Base-by-base conservation (phyloP, 2,888 invertebrate species). In the Pollenia amentaria region DNA sequence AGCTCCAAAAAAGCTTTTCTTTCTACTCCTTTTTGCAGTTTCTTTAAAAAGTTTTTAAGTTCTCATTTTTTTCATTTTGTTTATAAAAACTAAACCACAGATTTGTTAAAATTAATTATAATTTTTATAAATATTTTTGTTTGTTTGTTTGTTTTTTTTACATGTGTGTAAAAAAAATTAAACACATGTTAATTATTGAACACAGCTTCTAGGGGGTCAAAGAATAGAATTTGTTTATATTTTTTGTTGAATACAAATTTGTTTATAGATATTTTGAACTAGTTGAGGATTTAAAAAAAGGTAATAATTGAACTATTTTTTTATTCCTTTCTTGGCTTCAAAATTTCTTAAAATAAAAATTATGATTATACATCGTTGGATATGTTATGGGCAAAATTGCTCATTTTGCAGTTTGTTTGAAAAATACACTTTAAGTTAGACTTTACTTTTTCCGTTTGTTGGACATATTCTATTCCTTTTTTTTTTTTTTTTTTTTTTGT, bases 191-290 rank as follows among this genome's bases (percentile, higher is more conserved):
- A 81, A 78, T 80, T 91, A 90, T 90, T 93, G 93, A 93, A 93
- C 93, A 93, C 93, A 93, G 93, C 93, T 91, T 92, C 90, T 91
- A 91, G 91, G 92, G 91, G 91, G 90, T 90, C 85, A 89, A 89
- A 91, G 91, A 92, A 92, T 91, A 91, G 91, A 91, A 91, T 91
- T 90, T 89, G 90, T 91, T 90, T 60, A 14, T 77, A 84, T 84
- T 78, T 84, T 48, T 48, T 60, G 16, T 76, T 78, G 29, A 14
- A 12, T 70, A 44, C 29, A n/a, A 44, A 12, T 77, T 69, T 44
- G 18, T 80, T 84, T 67, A 76, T 16, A 65, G 55, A 76, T 69
- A 87, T 69, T 75, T 80, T 77, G 80, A 84, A 77, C 81, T 77
- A 69, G 67, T 77, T 77, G 44, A 81, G 73, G 87, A 62, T 75